Conservation (phyloP, 2,113 vertebrate genomes). For the Psilopogon haemacephalus region DNA sequence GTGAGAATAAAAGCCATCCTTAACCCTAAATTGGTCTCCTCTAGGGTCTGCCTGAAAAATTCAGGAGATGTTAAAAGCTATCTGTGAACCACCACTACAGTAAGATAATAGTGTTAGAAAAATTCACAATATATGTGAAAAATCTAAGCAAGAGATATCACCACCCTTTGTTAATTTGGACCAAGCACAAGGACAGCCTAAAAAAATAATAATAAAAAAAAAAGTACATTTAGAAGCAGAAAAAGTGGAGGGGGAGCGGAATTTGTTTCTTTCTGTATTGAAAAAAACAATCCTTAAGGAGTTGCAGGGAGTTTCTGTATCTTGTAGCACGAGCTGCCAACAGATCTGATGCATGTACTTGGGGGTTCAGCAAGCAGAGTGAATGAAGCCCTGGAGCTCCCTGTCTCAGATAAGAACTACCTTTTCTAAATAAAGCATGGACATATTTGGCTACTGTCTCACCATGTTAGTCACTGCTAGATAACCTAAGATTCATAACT, state of each 20-base stretch:
- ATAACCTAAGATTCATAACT: slow-evolving; percentile 52
- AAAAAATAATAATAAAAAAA: no score
- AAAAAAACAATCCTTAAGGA: not conserved
- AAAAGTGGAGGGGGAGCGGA: not conserved
- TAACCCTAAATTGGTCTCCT: not conserved
- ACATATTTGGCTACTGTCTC: slow-evolving; percentile 9
- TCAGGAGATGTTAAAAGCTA: not conserved
- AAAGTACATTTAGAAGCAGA: not conserved
- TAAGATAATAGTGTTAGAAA: not conserved
- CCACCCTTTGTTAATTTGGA: not conserved
- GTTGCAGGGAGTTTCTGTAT: not conserved
- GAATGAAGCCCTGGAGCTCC: not conserved
- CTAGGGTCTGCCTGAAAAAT: not conserved
- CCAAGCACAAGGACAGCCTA: not conserved
- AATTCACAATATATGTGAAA: not conserved
- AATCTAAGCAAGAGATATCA: not conserved
- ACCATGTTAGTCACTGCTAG: slow-evolving; percentile 14
- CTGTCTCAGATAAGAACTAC: not conserved
- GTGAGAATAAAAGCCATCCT: not conserved
- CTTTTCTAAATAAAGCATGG: slow-evolving; percentile 51
- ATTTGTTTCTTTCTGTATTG: not conserved
- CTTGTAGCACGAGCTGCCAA: not conserved
- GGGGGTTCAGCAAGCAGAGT: not conserved
- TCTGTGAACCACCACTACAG: not conserved
- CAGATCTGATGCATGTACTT: not conserved